phyloP scores from a whole-genome alignment of 2,888 invertebrate genomes.

The Noctua pronuba region DNA sequence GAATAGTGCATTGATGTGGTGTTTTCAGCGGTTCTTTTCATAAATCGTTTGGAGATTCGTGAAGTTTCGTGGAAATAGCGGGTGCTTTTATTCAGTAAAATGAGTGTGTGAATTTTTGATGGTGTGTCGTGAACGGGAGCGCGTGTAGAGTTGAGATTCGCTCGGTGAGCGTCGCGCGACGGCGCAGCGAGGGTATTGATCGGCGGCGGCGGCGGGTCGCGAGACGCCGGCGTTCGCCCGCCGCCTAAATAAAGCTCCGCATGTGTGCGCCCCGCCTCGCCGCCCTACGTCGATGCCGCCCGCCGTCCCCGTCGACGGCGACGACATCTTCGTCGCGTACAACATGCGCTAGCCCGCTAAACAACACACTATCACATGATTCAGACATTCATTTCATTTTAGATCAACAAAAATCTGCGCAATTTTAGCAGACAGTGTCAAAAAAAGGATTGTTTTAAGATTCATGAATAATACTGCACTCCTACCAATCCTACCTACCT shows the following conservation, averaged over 20 bases:
- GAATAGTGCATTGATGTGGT: constrained; percentile 56
- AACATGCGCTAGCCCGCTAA: constrained; percentile 66
- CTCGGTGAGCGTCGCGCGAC: constrained; percentile 85
- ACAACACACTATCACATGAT: constrained; percentile 61
- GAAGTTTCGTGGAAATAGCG: constrained; percentile 58
- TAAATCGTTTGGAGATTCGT: constrained; percentile 64
- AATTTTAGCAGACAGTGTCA: not conserved
- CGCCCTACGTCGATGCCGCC: constrained; percentile 82
- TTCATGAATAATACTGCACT: not conserved
- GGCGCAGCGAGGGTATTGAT: constrained; percentile 90
- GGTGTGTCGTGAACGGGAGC: constrained; percentile 85
- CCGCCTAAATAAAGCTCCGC: constrained; percentile 90
- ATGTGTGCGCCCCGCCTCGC: constrained; percentile 84
- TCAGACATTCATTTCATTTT: constrained; percentile 41
- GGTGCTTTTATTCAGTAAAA: constrained; percentile 83
- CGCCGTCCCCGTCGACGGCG: constrained; percentile 61
- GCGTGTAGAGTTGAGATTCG: constrained; percentile 86
- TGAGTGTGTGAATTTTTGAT: constrained; percentile 89
- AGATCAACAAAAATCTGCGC: not conserved
- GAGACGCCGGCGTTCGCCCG: constrained; percentile 88
- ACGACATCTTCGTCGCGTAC: constrained; percentile 66
- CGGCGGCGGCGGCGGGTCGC: constrained; percentile 85
- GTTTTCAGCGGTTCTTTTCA: constrained; percentile 48
- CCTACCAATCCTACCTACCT: not conserved
- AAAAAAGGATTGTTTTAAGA: constrained; percentile 3